Evolutionary conservation across 2,797 vertebrate species (phyloP).

Genomic region (Xenops minutus): DNA sequence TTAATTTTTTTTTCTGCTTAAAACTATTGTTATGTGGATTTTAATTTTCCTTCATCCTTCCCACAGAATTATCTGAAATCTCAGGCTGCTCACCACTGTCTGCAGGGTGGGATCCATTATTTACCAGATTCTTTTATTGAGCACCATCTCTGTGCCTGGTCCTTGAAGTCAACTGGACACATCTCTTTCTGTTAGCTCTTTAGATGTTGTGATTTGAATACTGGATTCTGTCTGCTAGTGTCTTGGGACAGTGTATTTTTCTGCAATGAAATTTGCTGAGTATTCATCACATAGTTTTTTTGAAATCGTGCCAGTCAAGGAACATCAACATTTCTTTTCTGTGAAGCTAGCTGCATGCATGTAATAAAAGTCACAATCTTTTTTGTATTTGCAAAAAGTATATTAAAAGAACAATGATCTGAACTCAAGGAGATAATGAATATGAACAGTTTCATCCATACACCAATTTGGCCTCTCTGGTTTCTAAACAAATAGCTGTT

Average conservation of each 20-base stretch:
- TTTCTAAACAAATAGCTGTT: slow-evolving; percentile 9
- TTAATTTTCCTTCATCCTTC: background rate
- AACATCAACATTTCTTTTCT: background rate
- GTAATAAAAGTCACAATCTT: background rate
- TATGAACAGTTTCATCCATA: background rate
- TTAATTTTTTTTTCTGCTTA: background rate
- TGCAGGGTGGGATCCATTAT: background rate
- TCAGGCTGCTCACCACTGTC: background rate
- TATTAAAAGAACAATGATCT: background rate
- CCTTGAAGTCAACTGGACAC: background rate
- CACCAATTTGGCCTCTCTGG: background rate
- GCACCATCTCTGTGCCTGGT: background rate
- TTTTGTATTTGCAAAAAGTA: background rate
- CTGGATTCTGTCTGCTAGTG: background rate
- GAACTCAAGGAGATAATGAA: background rate
- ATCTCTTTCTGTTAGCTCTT: background rate
- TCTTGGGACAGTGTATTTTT: background rate
- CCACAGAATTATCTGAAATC: background rate
- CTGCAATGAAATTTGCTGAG: background rate
- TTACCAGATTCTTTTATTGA: background rate
- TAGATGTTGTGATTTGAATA: background rate
- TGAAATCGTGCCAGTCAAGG: background rate
- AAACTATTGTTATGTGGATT: background rate
- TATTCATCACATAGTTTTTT: background rate
- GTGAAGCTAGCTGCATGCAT: background rate